Base-by-base conservation (phyloP, 2,113 vertebrate species). In the Oryzias curvinotus region DNA sequence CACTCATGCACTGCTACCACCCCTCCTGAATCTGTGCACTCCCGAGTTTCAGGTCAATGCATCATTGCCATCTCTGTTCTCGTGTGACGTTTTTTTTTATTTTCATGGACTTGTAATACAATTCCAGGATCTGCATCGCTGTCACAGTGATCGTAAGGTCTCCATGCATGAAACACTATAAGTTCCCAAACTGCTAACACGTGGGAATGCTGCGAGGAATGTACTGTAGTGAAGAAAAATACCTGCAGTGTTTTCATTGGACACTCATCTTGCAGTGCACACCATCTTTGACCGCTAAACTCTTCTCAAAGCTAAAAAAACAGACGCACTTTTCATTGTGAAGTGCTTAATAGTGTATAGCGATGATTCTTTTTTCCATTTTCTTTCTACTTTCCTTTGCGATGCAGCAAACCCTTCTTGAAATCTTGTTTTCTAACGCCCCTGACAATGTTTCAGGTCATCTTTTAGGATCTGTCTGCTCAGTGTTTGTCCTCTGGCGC, bases 121-220 rank as follows among this genome's bases (percentile, higher is more conserved):
- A 43, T 44, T 21, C 52, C 62, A 25, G 60, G 54, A 26, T 52
- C 63, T 62, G n/a, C 52, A 46, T 62, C 46, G 46, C 57, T 25
- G 52, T 62, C 65, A 58, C 57, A 14, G 44, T 3, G 19, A 52
- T 58, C 19, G 51, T 14, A 57, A 23, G 67, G 56, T 51, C 65
- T 70, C 74, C 71, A 77, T 75, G 71, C 71, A 73, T 73, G 59
- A 69, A 85, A 87, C 85, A 86, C 86, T 85, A 85, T 19, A 46
- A 60, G 43, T 64, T 36, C 59, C 55, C 62, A 77, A 75, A 81
- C 61, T 62, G 69, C 56, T 68, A 68, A 72, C 72, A 76, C 30
- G 54, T 80, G 83, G 67, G 74, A 81, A 84, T 62, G 78, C 25
- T 71, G 52, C 4, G 6, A 66, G 77, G 72, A 81, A 82, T 78